Percentiles rank a stretch among this genome's conserved stretches.
phyloP scores from a whole-genome alignment of 2,888 invertebrate species.

The Disparrhopalites patrizii region DNA sequence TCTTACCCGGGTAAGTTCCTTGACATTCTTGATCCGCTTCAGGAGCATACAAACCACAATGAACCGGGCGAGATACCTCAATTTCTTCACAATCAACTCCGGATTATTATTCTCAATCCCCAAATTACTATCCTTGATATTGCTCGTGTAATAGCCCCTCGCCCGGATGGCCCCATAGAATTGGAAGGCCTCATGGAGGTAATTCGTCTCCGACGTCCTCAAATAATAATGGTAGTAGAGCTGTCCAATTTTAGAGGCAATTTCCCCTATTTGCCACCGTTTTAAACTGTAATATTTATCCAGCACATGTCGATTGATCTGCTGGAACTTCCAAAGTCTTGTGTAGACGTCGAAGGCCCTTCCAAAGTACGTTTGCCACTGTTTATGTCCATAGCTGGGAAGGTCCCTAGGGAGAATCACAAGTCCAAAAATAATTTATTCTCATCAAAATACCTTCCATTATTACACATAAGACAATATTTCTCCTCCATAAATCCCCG shows the following conservation, averaged over 20 bases:
- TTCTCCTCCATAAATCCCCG: no score
- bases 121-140: conserved; percentile 49
- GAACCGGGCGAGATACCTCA: conserved; percentile 88
- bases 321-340: conserved; percentile 96
- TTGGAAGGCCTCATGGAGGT: conserved; percentile 91
- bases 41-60: conserved; percentile 92
- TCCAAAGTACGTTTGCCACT: conserved; percentile 97
- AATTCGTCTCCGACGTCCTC: conserved; percentile 93
- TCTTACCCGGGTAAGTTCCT: conserved; percentile 73
- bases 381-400: conserved; percentile 94
- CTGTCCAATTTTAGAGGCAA: conserved; percentile 97
- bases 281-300: conserved; percentile 92
- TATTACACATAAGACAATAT: no score
- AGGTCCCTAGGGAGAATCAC: conserved; percentile 68
- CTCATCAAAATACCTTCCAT: no score
- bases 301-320: conserved; percentile 63
- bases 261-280: conserved; percentile 97
- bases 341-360: conserved; percentile 96
- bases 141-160: conserved; percentile 31
- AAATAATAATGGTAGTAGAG: conserved; percentile 97
- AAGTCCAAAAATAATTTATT: no score
- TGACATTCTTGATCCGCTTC: conserved; percentile 87
- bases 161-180: conserved; percentile 89
- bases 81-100: conserved; percentile 94
- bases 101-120: conserved; percentile 50